Conservation (phyloP, 2,113 vertebrate species). For the Echinops telfairi region DNA sequence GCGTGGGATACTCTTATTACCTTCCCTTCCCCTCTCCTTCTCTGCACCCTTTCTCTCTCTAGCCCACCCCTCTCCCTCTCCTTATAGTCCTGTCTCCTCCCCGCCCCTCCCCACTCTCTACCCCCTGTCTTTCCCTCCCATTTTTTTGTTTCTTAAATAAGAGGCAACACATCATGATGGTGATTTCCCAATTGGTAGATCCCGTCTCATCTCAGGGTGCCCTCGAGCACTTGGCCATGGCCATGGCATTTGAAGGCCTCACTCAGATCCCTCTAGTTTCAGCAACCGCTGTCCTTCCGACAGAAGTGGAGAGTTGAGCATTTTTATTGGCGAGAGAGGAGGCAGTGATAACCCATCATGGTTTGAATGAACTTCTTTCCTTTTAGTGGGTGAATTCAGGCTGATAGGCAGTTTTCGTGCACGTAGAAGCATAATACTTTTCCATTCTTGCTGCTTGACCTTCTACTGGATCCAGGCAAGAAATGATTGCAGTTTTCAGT, state of each 20-base stretch:
- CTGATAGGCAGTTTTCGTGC: background rate
- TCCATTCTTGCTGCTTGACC: background rate
- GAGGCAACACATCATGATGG: background rate
- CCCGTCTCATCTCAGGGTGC: background rate
- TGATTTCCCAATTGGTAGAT: background rate
- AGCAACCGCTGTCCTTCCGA: background rate
- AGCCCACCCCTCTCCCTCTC: background rate
- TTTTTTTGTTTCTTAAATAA: background rate
- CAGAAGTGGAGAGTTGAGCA: background rate
- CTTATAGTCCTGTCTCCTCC: background rate
- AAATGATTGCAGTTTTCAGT: conserved; percentile 33
- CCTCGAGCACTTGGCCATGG: no score
- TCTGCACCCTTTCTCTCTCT: background rate
- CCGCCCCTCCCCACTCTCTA: no score
- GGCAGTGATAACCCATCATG: background rate
- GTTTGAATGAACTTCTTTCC: background rate
- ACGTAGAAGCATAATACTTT: background rate
- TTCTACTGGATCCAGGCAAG: background rate
- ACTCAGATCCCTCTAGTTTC: background rate
- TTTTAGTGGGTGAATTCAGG: background rate
- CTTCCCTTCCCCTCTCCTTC: background rate
- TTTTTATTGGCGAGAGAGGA: conserved; percentile 5
- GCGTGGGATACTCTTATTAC: no score
- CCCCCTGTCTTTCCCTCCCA: background rate
- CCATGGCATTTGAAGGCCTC: background rate